phyloP scores from a whole-genome alignment of 2,888 invertebrate genomes.

The Bimastos eiseni region DNA sequence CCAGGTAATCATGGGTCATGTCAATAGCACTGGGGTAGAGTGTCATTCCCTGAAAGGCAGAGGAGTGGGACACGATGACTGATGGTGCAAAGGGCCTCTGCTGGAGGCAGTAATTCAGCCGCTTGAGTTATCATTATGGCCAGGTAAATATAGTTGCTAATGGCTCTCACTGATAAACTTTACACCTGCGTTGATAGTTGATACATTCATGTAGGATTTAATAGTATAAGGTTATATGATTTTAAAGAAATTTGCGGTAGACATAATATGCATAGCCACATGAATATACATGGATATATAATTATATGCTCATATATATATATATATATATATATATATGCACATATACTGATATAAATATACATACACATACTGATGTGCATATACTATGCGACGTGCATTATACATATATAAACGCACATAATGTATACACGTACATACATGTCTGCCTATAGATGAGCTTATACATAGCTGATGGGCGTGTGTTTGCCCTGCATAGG shows the following conservation, averaged over 20 bases:
- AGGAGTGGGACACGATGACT: neutral
- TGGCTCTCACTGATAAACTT: neutral
- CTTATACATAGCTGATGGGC: too few species aligned
- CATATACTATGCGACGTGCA: too few species aligned
- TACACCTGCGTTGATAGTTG: neutral
- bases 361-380: too few species aligned
- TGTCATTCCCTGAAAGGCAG: neutral
- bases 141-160: slow-evolving; percentile 13
- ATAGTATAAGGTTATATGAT: neutral
- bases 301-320: too few species aligned
- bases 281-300: too few species aligned
- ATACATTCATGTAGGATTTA: neutral
- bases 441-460: too few species aligned
- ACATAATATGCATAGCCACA: too few species aligned
- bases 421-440: too few species aligned
- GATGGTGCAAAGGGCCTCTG: neutral
- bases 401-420: too few species aligned
- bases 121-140: neutral
- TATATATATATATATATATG: too few species aligned
- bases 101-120: neutral
- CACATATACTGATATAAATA: too few species aligned
- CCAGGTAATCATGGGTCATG: neutral
- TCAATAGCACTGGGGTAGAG: neutral
- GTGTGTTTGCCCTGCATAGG: too few species aligned
- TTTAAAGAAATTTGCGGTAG: neutral